Conservation (phyloP, 2,888 invertebrate species). For the Incurvaria masculella region DNA sequence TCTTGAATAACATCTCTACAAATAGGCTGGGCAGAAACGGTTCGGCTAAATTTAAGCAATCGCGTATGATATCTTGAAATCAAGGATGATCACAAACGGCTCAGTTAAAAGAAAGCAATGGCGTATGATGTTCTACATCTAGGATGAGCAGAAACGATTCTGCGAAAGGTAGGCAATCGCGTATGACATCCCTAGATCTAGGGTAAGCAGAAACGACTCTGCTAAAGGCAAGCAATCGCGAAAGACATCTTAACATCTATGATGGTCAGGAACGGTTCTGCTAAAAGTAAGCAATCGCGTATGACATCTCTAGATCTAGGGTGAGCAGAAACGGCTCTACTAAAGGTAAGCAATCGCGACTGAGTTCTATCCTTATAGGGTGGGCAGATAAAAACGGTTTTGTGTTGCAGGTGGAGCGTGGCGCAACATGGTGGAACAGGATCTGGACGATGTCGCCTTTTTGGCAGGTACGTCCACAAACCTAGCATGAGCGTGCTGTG, state of each 20-base stretch:
- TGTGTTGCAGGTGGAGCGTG: slow-evolving; percentile 46
- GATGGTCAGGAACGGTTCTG: slow-evolving; percentile 61
- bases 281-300: slow-evolving; percentile 54
- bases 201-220: too few species aligned
- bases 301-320: slow-evolving; percentile 60
- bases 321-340: slow-evolving; percentile 62
- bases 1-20: slow-evolving; percentile 59
- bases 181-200: too few species aligned
- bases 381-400: neutral
- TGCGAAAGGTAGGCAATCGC: too few species aligned
- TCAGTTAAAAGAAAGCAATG: too few species aligned
- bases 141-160: slow-evolving; percentile 62
- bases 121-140: slow-evolving; percentile 23
- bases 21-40: slow-evolving; percentile 63
- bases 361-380: too few species aligned
- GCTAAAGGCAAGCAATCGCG: neutral
- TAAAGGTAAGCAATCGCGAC: slow-evolving; percentile 53
- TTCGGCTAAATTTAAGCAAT: too few species aligned
- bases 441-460: slow-evolving; percentile 91
- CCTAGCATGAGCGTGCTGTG: slow-evolving; percentile 44
- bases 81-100: too few species aligned
- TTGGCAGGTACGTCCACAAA: slow-evolving; percentile 69
- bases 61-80: too few species aligned
- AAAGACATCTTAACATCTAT: slow-evolving; percentile 31
- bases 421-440: slow-evolving; percentile 84